Evolutionary conservation across 1,140 invertebrate species (phyloP).

Genomic region (Cherax quadricarinatus): DNA sequence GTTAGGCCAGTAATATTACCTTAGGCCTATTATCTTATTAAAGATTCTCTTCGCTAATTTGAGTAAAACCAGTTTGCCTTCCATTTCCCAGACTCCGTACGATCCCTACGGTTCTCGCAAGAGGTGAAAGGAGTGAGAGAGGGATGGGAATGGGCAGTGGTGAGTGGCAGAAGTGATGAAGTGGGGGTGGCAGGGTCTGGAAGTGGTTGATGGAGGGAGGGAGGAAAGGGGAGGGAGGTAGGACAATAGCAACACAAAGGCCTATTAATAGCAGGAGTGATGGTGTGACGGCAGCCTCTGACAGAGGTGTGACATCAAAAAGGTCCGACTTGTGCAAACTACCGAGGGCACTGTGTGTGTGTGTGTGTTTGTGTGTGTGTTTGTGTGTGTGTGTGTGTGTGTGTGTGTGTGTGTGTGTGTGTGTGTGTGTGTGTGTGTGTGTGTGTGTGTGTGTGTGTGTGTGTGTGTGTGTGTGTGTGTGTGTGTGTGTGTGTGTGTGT

Average conservation of each 20-base stretch:
- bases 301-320: background rate
- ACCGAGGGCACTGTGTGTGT: background rate
- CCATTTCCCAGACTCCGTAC: too few relatives aligned
- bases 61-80: too few relatives aligned
- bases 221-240: background rate
- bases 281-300: background rate
- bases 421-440: constrained; percentile 27
- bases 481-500: constrained; percentile 27
- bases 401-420: constrained; percentile 27
- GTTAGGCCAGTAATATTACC: too few relatives aligned
- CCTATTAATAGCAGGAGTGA: background rate
- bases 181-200: background rate
- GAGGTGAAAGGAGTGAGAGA: too few relatives aligned
- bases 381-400: constrained; percentile 21
- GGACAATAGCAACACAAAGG: background rate
- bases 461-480: constrained; percentile 24
- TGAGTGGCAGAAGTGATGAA: background rate
- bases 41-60: too few relatives aligned
- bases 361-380: constrained; percentile 22
- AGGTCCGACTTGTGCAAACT: background rate
- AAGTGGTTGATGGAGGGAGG: background rate
- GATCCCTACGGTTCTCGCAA: too few relatives aligned
- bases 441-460: constrained; percentile 18
- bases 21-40: too few relatives aligned
- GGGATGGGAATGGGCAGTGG: too few relatives aligned